phyloP scores from a whole-genome alignment of 1,140 invertebrate genomes.

The Drosophila ogumai region DNA sequence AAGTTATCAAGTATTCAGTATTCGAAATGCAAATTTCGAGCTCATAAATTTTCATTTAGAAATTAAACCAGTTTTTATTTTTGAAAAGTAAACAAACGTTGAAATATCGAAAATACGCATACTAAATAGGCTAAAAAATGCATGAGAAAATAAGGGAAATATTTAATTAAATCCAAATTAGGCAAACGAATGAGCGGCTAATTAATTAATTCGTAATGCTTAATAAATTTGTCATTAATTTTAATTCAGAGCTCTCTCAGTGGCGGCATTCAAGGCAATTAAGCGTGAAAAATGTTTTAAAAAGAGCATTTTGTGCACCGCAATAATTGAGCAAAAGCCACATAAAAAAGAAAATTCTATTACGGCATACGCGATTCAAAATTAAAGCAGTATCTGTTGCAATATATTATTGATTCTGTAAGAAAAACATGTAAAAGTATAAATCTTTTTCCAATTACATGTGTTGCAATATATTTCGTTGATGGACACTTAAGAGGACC shows the following conservation, averaged over 20 bases:
- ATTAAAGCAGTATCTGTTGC: neutral
- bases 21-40: constrained; percentile 57
- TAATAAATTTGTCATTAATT: constrained; percentile 72
- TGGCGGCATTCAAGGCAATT: constrained; percentile 17
- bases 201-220: constrained; percentile 75
- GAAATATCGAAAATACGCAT: constrained; percentile 10
- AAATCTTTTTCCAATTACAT: constrained; percentile 49
- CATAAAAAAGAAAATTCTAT: neutral
- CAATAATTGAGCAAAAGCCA: constrained; percentile 9
- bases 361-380: neutral
- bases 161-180: constrained; percentile 68
- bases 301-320: constrained; percentile 21
- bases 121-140: constrained; percentile 10
- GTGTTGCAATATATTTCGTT: constrained; percentile 49
- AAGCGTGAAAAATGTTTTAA: constrained; percentile 41
- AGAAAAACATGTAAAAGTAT: neutral
- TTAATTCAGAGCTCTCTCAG: constrained; percentile 34
- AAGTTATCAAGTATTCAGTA: constrained; percentile 30
- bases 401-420: neutral
- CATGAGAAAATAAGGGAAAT: constrained; percentile 24
- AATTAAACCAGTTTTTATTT: constrained; percentile 32
- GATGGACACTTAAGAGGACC: constrained; percentile 56
- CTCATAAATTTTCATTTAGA: constrained; percentile 41
- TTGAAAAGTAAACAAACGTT: constrained; percentile 7
- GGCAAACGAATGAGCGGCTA: constrained; percentile 64